These are phyloP conservation scores for Plectus sambesii DNA, from an alignment of 1,140 invertebrate species.

Conservation along the genomic window DNA sequence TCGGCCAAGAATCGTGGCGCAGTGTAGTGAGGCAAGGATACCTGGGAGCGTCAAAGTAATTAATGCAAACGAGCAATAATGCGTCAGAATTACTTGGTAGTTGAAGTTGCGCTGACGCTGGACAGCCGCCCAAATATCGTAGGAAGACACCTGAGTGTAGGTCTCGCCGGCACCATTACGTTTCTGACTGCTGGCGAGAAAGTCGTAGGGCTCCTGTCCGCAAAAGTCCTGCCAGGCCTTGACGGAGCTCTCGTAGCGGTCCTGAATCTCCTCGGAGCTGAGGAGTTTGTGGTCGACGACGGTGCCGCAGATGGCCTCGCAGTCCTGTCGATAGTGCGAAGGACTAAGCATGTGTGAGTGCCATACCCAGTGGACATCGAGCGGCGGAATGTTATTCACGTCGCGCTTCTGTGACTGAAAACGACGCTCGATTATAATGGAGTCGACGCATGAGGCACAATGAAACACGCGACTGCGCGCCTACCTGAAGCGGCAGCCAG, in stretches of 20 bases:
- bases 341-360: conserved; percentile 50
- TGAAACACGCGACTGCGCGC: too few species aligned
- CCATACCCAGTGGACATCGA: conserved; percentile 53
- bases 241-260: conserved; percentile 43
- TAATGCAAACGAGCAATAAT: conserved; percentile 27
- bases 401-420: conserved; percentile 42
- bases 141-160: conserved; percentile 39
- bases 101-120: conserved; percentile 47
- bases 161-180: conserved; percentile 3
- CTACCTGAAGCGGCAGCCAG: conserved; percentile 48
- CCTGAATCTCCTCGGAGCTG: conserved; percentile 43
- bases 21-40: conserved; percentile 50
- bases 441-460: not conserved
- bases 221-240: conserved; percentile 41
- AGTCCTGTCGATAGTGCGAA: conserved; percentile 47
- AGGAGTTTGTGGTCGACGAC: conserved; percentile 48
- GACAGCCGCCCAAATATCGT: conserved; percentile 47
- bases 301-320: conserved; percentile 41
- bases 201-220: conserved; percentile 39
- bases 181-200: conserved; percentile 15
- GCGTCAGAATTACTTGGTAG: conserved; percentile 48
- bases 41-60: conserved; percentile 37
- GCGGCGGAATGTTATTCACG: conserved; percentile 46
- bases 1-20: conserved; percentile 47
- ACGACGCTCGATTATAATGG: not conserved